These are phyloP conservation scores for Ennomos fuscantarius DNA, from an alignment of 2,888 invertebrate genomes.

Conservation along the genomic window DNA sequence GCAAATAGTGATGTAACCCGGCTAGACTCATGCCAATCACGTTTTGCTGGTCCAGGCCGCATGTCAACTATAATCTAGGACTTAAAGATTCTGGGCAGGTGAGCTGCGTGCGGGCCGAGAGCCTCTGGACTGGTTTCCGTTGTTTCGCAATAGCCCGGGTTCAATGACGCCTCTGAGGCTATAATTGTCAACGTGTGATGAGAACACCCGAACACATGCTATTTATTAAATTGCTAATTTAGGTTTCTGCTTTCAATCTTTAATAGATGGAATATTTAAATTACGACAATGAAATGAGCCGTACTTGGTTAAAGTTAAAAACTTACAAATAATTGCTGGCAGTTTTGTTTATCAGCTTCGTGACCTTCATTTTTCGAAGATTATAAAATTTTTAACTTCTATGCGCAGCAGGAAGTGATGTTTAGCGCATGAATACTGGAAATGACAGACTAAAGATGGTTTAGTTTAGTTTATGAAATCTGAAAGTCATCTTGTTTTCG, in stretches of 20 bases:
- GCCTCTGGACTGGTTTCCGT: constrained; percentile 81
- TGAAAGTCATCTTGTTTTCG: constrained; percentile 37
- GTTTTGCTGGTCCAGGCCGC: constrained; percentile 66
- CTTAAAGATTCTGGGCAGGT: constrained; percentile 83
- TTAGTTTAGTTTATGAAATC: constrained; percentile 35
- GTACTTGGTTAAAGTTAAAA: too few relatives aligned
- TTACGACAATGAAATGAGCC: too few relatives aligned
- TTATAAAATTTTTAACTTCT: constrained; percentile 12
- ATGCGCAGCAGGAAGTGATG: constrained; percentile 26
- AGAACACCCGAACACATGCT: constrained; percentile 53
- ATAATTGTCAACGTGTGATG: constrained; percentile 79
- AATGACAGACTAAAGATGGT: constrained; percentile 29
- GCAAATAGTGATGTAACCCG: constrained; percentile 69
- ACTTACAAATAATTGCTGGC: too few relatives aligned
- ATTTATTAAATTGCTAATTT: constrained; percentile 3
- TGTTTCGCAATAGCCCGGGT: constrained; percentile 83
- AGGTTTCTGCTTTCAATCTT: neutral
- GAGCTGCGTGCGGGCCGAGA: constrained; percentile 49
- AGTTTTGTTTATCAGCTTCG: too few relatives aligned
- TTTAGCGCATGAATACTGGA: constrained; percentile 29
- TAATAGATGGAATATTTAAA: too few relatives aligned
- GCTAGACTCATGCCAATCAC: constrained; percentile 66
- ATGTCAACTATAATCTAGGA: constrained; percentile 83
- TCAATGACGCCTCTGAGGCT: constrained; percentile 80
- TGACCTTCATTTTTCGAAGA: too few relatives aligned